Conservation (phyloP, 2,113 vertebrate genomes). For the Amazona vittata region DNA sequence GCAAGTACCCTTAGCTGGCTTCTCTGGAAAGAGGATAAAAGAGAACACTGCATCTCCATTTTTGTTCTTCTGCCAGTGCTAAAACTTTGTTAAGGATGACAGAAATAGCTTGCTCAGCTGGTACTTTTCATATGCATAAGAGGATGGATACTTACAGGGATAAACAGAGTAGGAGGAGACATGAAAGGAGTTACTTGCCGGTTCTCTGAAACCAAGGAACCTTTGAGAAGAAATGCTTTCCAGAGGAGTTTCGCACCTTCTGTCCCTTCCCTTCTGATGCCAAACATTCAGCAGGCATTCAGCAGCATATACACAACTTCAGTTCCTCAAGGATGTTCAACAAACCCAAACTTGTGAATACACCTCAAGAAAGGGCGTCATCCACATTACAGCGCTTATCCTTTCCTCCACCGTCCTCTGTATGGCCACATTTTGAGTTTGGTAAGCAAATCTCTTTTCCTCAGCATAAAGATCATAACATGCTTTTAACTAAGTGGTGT, state of each 20-base stretch:
- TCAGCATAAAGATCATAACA: background rate
- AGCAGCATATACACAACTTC: background rate
- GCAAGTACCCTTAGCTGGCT: background rate
- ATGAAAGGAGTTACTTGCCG: slow-evolving; percentile 7
- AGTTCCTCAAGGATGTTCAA: background rate
- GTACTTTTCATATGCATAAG: background rate
- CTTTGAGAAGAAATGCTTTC: background rate
- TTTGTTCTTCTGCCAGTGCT: background rate
- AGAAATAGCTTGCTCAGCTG: slow-evolving; percentile 13
- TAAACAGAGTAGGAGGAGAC: background rate
- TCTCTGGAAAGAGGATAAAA: background rate
- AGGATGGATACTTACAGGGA: background rate
- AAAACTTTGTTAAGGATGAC: background rate
- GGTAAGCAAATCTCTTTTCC: background rate
- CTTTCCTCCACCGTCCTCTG: background rate
- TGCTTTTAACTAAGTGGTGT: background rate
- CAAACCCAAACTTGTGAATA: background rate
- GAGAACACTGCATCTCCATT: background rate
- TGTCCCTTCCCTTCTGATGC: background rate
- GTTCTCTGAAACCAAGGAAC: background rate
- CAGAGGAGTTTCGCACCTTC: background rate
- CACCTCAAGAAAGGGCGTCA: background rate
- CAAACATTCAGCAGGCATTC: background rate
- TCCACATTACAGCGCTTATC: background rate
- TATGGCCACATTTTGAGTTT: background rate